A percentile compares a stretch with the other conserved stretches of the same genome.
Conservation (phyloP, 2,888 invertebrate species). For the Balanococcus diminutus region DNA sequence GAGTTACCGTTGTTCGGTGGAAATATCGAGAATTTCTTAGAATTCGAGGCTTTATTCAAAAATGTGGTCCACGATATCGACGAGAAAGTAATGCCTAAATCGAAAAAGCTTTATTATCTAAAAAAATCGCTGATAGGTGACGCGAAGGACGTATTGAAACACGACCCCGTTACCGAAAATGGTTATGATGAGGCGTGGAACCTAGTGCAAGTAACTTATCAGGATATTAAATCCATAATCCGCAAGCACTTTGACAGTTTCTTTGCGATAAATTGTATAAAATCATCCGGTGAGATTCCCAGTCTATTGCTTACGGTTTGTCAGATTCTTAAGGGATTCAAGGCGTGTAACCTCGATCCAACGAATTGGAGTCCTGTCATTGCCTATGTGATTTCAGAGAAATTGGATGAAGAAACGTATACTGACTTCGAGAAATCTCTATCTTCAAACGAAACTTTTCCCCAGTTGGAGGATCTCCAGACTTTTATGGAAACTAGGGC, state of each 20-base stretch:
- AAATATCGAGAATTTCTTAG: too few species aligned
- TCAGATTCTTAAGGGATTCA: neutral
- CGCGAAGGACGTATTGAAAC: too few species aligned
- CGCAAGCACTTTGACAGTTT: neutral
- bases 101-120: too few species aligned
- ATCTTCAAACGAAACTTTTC: neutral
- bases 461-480: neutral
- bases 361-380: too few species aligned
- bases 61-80: too few species aligned
- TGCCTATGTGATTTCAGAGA: slow-evolving; percentile 10
- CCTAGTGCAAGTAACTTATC: neutral
- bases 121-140: too few species aligned
- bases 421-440: neutral
- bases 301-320: neutral
- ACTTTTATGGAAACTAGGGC: neutral
- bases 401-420: neutral
- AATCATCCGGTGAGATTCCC: neutral
- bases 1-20: too few species aligned
- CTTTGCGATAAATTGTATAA: neutral
- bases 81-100: too few species aligned
- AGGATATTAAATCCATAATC: neutral
- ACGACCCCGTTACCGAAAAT: neutral
- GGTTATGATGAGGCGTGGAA: neutral
- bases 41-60: too few species aligned
- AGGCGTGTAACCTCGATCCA: neutral